phyloP scores from a whole-genome alignment of 2,113 vertebrate species.

The Myiozetetes cayanensis region DNA sequence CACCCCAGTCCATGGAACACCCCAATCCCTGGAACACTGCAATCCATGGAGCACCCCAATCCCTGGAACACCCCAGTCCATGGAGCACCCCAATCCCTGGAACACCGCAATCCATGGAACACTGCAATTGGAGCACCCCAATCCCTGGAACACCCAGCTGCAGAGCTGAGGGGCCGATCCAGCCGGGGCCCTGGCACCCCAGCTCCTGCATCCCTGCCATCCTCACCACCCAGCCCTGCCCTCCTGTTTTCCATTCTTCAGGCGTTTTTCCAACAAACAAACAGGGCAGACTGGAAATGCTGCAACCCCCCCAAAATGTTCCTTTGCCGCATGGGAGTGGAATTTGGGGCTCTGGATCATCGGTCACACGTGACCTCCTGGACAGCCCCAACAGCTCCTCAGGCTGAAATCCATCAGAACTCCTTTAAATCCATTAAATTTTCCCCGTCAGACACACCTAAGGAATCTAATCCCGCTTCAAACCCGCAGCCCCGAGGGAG shows the following conservation, averaged over 20 bases:
- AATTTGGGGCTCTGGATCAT: background rate
- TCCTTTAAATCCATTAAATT: background rate
- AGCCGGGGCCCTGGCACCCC: background rate
- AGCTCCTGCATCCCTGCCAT: background rate
- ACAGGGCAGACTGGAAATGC: background rate
- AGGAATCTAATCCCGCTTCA: background rate
- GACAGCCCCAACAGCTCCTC: background rate
- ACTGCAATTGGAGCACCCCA: too few species aligned
- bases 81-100: background rate
- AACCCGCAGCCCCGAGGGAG: background rate
- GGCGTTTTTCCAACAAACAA: background rate
- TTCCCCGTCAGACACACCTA: background rate
- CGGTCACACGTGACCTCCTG: accelerated
- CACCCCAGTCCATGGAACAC: background rate
- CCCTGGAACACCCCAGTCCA: too few species aligned
- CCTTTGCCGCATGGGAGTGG: background rate
- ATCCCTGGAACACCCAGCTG: background rate
- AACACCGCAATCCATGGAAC: background rate
- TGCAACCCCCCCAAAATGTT: background rate
- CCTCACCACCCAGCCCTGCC: background rate
- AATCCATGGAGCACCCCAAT: too few species aligned
- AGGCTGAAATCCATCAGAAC: background rate
- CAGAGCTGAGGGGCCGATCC: background rate
- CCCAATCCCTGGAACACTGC: too few species aligned
- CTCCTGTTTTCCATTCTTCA: background rate